phyloP scores from a whole-genome alignment of 1,140 invertebrate genomes.

The Hypothenemus hampei region DNA sequence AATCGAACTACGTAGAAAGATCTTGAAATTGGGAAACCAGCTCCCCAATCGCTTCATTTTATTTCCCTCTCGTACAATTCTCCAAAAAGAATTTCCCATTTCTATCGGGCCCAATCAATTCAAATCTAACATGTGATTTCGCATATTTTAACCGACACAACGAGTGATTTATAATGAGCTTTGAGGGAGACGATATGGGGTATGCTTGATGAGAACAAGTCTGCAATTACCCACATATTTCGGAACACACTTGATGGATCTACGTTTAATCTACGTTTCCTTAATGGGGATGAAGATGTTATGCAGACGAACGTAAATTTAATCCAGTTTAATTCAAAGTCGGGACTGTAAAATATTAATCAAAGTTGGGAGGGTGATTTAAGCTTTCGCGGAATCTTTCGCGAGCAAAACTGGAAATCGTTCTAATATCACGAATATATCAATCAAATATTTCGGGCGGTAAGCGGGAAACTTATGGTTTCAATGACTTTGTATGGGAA shows the following conservation, averaged over 20 bases:
- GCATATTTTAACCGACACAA: background rate
- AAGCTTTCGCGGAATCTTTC: no score
- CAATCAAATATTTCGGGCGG: no score
- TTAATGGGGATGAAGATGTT: slow-evolving; percentile 9
- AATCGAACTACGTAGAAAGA: no score
- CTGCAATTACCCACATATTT: slow-evolving; percentile 12
- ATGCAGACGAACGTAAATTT: slow-evolving; percentile 2
- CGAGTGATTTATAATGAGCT: slow-evolving; percentile 7
- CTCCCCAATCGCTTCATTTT: no score
- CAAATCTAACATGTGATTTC: slow-evolving; percentile 7
- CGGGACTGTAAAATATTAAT: background rate
- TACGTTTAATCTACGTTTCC: slow-evolving; percentile 6
- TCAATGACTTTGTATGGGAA: no score
- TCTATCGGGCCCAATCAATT: no score
- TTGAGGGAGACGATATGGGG: background rate
- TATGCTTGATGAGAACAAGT: slow-evolving; percentile 1
- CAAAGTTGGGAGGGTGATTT: background rate
- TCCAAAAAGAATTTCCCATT: no score
- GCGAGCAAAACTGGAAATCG: no score
- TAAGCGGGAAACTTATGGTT: no score
- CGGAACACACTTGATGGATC: background rate
- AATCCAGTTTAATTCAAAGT: background rate
- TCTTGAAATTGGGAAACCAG: no score
- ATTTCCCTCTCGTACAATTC: no score
- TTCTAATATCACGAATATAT: no score